Conservation (phyloP, 2,797 vertebrate genomes). For the Anisognathus igniventris region DNA sequence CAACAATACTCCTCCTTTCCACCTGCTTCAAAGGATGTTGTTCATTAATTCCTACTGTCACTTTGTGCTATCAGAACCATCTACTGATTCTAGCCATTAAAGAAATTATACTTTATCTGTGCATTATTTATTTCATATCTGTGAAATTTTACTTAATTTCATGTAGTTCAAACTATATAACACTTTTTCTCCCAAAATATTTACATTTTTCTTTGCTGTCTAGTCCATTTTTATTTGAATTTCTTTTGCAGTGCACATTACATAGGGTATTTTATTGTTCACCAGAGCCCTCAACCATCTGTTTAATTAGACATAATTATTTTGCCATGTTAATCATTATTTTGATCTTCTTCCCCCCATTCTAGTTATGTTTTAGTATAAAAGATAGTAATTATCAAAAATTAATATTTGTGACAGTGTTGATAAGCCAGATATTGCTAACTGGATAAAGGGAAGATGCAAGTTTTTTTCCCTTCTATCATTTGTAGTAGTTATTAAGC, state of each 20-base stretch:
- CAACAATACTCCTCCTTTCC: neutral
- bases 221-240: neutral
- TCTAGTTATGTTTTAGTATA: neutral
- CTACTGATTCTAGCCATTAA: neutral
- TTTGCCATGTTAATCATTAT: neutral
- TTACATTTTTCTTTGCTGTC: neutral
- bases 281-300: neutral
- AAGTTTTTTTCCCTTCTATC: neutral
- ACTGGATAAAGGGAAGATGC: neutral
- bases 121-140: neutral
- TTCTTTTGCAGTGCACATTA: neutral
- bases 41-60: neutral
- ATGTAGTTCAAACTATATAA: neutral
- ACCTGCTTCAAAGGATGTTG: neutral
- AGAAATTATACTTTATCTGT: neutral
- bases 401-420: neutral
- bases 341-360: neutral
- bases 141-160: neutral
- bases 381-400: neutral
- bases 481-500: neutral
- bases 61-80: neutral
- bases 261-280: neutral
- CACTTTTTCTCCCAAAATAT: rapidly evolving
- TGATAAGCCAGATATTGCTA: neutral
- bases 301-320: neutral